These are phyloP conservation scores for Bubalus kerabau DNA, from an alignment of 2,113 vertebrate genomes.

Conservation along the genomic window DNA sequence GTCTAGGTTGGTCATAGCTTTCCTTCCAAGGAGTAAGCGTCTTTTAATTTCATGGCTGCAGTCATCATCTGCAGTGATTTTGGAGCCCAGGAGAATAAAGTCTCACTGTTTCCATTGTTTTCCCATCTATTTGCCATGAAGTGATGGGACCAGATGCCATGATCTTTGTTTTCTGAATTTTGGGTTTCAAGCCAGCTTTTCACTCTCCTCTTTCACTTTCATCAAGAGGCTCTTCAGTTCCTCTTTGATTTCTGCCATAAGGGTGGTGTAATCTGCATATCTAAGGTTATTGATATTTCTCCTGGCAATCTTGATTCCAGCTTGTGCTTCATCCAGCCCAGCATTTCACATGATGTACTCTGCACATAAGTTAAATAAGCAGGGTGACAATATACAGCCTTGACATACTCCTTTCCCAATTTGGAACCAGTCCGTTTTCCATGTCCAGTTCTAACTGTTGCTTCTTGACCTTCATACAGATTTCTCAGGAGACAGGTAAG, in stretches of 20 bases:
- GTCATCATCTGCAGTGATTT: background rate
- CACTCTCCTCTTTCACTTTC: background rate
- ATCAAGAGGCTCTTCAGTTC: background rate
- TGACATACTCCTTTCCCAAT: background rate
- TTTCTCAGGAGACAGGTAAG: background rate
- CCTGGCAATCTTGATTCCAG: background rate
- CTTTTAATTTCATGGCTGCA: background rate
- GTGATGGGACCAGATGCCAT: background rate
- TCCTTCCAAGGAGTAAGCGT: background rate
- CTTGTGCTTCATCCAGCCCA: background rate
- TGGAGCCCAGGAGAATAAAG: background rate
- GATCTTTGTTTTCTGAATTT: background rate
- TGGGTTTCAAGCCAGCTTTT: background rate
- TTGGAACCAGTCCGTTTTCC: background rate
- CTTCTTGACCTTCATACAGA: background rate
- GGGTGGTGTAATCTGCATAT: background rate
- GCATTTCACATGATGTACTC: background rate
- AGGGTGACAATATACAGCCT: background rate
- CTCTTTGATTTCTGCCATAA: background rate
- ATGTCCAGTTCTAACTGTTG: background rate
- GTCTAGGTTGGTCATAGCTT: background rate
- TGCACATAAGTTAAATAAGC: background rate
- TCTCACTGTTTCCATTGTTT: background rate
- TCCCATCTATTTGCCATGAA: background rate
- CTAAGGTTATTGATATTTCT: background rate